phyloP scores from a whole-genome alignment of 2,113 vertebrate species.

The Cygnus buccinator region DNA sequence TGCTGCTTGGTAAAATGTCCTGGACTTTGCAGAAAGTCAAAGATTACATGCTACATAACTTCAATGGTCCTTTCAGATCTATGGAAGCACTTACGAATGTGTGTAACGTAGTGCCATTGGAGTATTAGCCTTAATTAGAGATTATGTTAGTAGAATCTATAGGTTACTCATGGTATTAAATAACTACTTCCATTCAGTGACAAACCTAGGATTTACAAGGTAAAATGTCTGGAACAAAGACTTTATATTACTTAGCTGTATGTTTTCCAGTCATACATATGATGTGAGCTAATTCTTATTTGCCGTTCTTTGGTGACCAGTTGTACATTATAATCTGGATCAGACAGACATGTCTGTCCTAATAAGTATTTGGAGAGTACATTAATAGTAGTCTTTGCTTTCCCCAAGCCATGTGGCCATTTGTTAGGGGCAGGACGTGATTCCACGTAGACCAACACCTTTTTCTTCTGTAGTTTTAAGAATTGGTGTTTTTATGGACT shows the following conservation, averaged over 20 bases:
- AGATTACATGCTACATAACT: background rate
- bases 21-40: background rate
- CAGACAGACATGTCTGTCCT: background rate
- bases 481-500: background rate
- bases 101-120: background rate
- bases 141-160: background rate
- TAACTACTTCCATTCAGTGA: background rate
- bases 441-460: background rate
- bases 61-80: background rate
- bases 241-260: background rate
- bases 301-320: background rate
- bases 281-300: background rate
- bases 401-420: background rate
- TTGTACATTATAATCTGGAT: background rate
- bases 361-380: background rate
- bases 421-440: background rate
- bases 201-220: background rate
- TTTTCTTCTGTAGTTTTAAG: constrained; percentile 17
- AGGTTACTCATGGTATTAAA: background rate
- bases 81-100: background rate
- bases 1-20: background rate
- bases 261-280: background rate
- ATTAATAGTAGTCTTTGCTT: constrained; percentile 25
- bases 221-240: background rate
- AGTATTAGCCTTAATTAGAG: background rate